These are phyloP conservation scores for Pyrgilauda ruficollis DNA, from an alignment of 2,113 vertebrate genomes.

Conservation along the genomic window DNA sequence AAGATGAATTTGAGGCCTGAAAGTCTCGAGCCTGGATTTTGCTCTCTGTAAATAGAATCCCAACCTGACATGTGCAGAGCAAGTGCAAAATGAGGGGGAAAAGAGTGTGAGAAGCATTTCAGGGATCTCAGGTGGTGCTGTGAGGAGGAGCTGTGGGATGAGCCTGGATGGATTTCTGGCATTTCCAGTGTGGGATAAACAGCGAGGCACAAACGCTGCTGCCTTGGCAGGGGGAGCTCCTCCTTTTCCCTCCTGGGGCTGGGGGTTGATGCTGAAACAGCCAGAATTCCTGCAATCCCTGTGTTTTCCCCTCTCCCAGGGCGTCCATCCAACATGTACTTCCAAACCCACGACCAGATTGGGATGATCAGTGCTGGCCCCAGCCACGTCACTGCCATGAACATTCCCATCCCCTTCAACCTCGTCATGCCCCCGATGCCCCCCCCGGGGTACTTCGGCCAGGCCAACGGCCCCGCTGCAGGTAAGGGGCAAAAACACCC, in stretches of 20 bases:
- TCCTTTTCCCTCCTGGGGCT: not conserved
- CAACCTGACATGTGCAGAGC: not conserved
- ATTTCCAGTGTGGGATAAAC: not conserved
- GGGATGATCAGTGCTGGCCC: slow-evolving; percentile 95
- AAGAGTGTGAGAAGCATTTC: accelerated
- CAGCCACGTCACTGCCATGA: slow-evolving; percentile 91
- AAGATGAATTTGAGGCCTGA: not conserved
- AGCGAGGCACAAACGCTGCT: not conserved
- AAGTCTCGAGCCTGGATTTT: not conserved
- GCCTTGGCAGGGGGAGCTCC: not conserved
- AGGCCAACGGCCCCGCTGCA: slow-evolving; percentile 89
- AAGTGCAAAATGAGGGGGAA: not conserved
- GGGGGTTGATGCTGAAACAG: accelerated
- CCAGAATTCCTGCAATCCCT: accelerated
- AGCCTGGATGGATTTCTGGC: accelerated
- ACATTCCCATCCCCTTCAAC: slow-evolving; percentile 97
- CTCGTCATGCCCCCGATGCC: slow-evolving; percentile 98
- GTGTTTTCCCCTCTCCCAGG: slow-evolving; percentile 58
- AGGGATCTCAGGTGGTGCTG: not conserved
- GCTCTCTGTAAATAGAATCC: not conserved
- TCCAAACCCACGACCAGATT: slow-evolving; percentile 97
- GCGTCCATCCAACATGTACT: slow-evolving; percentile 96
- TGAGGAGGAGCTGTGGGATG: too few species aligned
- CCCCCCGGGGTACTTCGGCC: slow-evolving; percentile 89
- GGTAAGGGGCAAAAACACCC: slow-evolving; percentile 50